Conservation (phyloP, 2,113 vertebrate species). For the Petroica traversi region DNA sequence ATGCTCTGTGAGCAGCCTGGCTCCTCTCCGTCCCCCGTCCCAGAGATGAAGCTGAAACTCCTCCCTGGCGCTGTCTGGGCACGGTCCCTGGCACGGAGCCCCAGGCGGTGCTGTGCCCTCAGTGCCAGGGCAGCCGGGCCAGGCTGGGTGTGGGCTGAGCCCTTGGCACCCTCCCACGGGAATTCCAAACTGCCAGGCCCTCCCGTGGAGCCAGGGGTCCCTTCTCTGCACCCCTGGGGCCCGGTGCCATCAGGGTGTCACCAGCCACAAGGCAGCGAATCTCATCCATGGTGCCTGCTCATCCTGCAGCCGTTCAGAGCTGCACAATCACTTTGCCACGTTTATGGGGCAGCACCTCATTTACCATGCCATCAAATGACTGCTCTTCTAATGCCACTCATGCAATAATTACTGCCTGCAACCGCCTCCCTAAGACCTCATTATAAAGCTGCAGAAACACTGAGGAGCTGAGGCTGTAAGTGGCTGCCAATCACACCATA, state of each 20-base stretch:
- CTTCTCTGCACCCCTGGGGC: background rate
- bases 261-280: fast-evolving
- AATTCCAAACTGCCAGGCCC: background rate
- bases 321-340: background rate
- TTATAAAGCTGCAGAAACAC: background rate
- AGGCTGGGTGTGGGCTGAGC: fast-evolving
- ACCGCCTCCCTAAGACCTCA: background rate
- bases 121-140: background rate
- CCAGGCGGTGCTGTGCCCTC: background rate
- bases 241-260: background rate
- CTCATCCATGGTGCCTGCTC: background rate
- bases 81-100: background rate
- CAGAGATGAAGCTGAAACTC: background rate
- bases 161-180: background rate
- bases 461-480: background rate
- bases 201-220: background rate
- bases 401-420: background rate
- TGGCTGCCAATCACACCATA: background rate
- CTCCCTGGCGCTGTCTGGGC: background rate
- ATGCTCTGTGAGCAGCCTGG: background rate
- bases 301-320: background rate
- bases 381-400: conserved; percentile 4
- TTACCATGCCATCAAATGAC: background rate
- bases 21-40: background rate
- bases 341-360: conserved; percentile 7